Evolutionary conservation across 2,888 invertebrate species (phyloP), one percentile per base, ranked within the genome.

Genomic region (Idaea dimidiata): DNA sequence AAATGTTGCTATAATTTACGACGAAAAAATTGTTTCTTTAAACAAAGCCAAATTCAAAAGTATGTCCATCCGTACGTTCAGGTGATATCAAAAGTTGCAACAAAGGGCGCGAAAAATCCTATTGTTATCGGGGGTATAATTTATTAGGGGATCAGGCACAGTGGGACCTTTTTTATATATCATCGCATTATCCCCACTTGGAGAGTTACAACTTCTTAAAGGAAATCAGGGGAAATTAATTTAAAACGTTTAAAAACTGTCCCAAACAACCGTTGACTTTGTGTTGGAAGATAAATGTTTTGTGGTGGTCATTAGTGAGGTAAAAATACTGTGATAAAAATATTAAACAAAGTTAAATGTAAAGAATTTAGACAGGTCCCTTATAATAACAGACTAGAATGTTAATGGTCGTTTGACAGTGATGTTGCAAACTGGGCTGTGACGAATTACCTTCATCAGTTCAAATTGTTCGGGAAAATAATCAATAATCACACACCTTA

Each of bases 91-190:
- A 92, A 93, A 91, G 86, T 91, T 88, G 89, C 87, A 89, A 93
- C 93, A 92, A 92, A 90, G 89, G 87, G 84, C 86, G 84, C 81
- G 89, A 93, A 88, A 93, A 93, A 91, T 87, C 92, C 93, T 88
- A 92, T 93, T 93, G 93, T 93, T 93, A 93, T 93, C 93, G 89
- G 88, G 91, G 89, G 89, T 85, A 87, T 93, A 93, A 93, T 93
- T 93, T 93, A 93, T 93, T 91, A 91, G 88, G 88, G 90, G 85
- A 80, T 78, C 77, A 73, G 86, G 85, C 87, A 86, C 88, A 85
- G 83, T 81, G 90, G 87, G 88, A 87, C 91, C 91, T 92, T 92
- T 92, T 92, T 92, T 92, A 92, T 92, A 92, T 91, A 92, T 92
- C 92, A 92, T 92, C 92, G 91, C 89, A 91, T 92, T 92, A 92